These are phyloP conservation scores for Parnassius orleans DNA, from an alignment of 2,888 invertebrate genomes.

Conservation along the genomic window DNA sequence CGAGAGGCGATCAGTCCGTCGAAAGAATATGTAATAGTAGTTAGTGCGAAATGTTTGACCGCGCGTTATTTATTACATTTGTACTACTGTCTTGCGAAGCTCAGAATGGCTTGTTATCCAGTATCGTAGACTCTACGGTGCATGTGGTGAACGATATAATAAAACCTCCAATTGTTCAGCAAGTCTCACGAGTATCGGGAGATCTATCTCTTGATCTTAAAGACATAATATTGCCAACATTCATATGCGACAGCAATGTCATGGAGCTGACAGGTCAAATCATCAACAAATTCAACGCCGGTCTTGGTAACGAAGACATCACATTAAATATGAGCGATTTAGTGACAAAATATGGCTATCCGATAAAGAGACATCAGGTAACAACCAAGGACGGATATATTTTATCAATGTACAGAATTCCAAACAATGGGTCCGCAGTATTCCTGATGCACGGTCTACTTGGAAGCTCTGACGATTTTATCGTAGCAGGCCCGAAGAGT, in stretches of 20 bases:
- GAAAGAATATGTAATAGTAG: constrained; percentile 5
- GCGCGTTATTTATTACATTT: constrained; percentile 5
- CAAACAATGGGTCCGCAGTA: constrained; percentile 48
- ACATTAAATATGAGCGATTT: constrained; percentile 42
- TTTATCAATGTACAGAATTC: constrained; percentile 53
- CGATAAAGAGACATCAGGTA: constrained; percentile 47
- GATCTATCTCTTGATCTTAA: constrained; percentile 35
- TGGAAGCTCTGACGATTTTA: constrained; percentile 59
- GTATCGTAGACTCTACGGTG: constrained; percentile 7
- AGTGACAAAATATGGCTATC: constrained; percentile 51
- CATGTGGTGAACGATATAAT: constrained; percentile 15
- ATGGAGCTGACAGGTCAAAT: constrained; percentile 39
- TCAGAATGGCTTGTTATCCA: constrained; percentile 12
- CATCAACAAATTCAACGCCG: constrained; percentile 38
- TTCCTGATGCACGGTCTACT: constrained; percentile 64
- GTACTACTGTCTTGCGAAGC: neutral
- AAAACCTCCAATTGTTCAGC: constrained; percentile 11
- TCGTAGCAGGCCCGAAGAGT: constrained; percentile 51
- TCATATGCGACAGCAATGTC: constrained; percentile 39
- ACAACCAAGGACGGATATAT: constrained; percentile 56
- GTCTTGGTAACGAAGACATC: constrained; percentile 50
- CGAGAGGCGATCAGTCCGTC: constrained; percentile 16
- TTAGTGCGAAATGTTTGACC: constrained; percentile 18
- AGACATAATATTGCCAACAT: constrained; percentile 32
- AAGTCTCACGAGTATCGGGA: constrained; percentile 11